Base-by-base conservation (phyloP, 2,113 vertebrate genomes). In the Apeltes quadracus region DNA sequence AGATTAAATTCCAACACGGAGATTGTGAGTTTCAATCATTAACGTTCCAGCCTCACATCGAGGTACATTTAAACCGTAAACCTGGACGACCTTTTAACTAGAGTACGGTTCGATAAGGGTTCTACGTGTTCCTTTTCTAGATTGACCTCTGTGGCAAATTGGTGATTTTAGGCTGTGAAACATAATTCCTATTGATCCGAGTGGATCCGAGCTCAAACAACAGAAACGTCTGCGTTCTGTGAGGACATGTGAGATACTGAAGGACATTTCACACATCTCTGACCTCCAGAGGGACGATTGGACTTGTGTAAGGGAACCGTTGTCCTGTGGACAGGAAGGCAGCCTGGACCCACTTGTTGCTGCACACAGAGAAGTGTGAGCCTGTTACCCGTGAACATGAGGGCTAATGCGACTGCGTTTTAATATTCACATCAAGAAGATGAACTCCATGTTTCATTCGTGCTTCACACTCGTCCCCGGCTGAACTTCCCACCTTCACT, bases 221-320 rank as follows among this genome's bases (percentile, higher is more conserved):
- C 44, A 9, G 18, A 48, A 48, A 48, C 18, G 20, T 48, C 44
- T 48, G 18, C 44, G 3, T 9, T 18, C 32, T 34, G 32, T 34
- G 32, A 34, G 32, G 7, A 6, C 12, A 22, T 22, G 15, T 50
- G 0, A 50, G 22, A 50, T 50, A 5, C 3, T 4, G 11, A 50
- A 50, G 12, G 32, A 48, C 27, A 27, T 67, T 56, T n/a, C 72
- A 61, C 9, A 65, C 29, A 22, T 36, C 69, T 46, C 39, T 46
- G 10, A 29, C 61, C 61, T 61, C 41, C 7, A 0, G 14, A 36
- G 61, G 53, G 57, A 25, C 20, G 22, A 46, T 66, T 22, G 43
- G 38, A 39, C 46, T 38, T 13, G 59, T 36, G 22, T 34, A n/a
- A 57, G 65, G 4, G 64, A 61, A 32, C 69, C n/a, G 0, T 6